phyloP scores from a whole-genome alignment of 2,797 vertebrate genomes.

The Poliocrania exsul region DNA sequence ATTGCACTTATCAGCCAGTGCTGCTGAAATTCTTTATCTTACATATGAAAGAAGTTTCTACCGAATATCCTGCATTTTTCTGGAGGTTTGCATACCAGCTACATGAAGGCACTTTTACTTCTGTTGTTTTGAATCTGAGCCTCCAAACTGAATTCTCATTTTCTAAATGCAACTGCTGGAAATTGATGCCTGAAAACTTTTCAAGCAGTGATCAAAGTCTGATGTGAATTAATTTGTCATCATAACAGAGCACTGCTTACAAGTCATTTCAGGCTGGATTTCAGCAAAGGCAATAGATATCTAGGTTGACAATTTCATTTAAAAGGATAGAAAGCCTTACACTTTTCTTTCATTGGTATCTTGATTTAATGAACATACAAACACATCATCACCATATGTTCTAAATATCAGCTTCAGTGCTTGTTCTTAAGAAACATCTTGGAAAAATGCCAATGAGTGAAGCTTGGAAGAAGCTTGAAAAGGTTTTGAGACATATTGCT shows the following conservation, averaged over 20 bases:
- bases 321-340: conserved; percentile 78
- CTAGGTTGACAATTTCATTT: conserved; percentile 83
- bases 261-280: conserved; percentile 77
- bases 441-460: conserved; percentile 77
- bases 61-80: conserved; percentile 15
- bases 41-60: neutral
- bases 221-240: conserved; percentile 84
- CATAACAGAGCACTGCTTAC: conserved; percentile 76
- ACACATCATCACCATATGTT: conserved; percentile 81
- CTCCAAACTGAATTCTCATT: conserved; percentile 69
- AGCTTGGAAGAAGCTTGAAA: conserved; percentile 79
- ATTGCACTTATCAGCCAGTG: neutral
- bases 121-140: conserved; percentile 61
- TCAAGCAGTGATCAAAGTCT: conserved; percentile 79
- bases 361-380: conserved; percentile 83
- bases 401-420: conserved; percentile 77
- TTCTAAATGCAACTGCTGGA: conserved; percentile 74
- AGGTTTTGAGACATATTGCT: conserved; percentile 77
- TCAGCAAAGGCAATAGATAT: conserved; percentile 78
- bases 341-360: conserved; percentile 80
- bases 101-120: conserved; percentile 53
- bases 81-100: conserved; percentile 37
- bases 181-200: conserved; percentile 78
- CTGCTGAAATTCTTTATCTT: conserved; percentile 19
- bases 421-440: conserved; percentile 78